Evolutionary conservation across 2,888 invertebrate species (phyloP).

Genomic region (Ornithoptera alexandrae): DNA sequence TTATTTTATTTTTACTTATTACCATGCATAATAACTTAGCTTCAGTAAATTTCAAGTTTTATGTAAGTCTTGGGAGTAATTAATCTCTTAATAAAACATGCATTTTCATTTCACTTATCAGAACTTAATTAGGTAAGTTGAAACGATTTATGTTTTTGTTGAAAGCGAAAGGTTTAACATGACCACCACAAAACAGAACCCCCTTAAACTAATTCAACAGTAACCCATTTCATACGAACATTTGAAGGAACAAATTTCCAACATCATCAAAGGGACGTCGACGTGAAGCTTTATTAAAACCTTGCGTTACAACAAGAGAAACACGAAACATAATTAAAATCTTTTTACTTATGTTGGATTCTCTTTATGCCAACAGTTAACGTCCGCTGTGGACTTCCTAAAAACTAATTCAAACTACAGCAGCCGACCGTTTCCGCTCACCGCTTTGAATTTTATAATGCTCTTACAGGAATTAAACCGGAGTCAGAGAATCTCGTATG

Average conservation of each 20-base stretch:
- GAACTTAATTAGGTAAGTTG: background rate
- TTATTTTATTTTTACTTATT: too few species aligned
- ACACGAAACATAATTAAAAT: conserved; percentile 64
- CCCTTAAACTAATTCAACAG: conserved; percentile 18
- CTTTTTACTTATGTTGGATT: conserved; percentile 57
- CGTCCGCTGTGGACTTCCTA: conserved; percentile 51
- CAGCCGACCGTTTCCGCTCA: conserved; percentile 15
- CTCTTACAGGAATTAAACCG: conserved; percentile 20
- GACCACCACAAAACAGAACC: conserved; percentile 2
- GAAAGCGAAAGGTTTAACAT: background rate
- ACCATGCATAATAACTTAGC: too few species aligned
- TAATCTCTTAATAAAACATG: background rate
- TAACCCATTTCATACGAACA: conserved; percentile 18
- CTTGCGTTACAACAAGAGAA: conserved; percentile 46
- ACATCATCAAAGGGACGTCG: conserved; percentile 22
- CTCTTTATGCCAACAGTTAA: conserved; percentile 39
- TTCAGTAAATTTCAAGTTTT: too few species aligned
- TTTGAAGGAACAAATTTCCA: conserved; percentile 14
- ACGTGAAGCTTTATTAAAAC: conserved; percentile 34
- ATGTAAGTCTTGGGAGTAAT: too few species aligned
- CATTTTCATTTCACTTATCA: background rate
- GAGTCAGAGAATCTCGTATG: conserved; percentile 1
- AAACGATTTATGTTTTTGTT: background rate
- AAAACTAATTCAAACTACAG: conserved; percentile 64
- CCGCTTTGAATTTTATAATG: conserved; percentile 24